Percentiles rank a stretch among this genome's conserved stretches.
Conservation (phyloP, 1,140 invertebrate genomes). For the Hylyphantes graminicola region DNA sequence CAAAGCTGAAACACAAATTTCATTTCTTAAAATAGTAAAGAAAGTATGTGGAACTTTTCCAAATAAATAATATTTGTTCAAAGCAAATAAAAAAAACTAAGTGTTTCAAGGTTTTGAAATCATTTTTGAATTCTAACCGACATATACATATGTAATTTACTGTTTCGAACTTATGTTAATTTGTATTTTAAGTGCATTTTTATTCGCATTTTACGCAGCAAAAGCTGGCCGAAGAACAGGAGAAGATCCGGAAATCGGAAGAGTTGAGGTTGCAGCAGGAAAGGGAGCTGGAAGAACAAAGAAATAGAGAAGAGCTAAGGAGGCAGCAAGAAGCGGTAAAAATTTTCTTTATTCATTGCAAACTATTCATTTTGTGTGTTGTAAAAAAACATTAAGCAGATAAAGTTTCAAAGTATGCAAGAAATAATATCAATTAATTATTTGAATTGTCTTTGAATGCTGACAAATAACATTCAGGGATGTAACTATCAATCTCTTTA, state of each 20-base stretch:
- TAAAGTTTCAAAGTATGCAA: no score
- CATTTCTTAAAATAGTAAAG: no score
- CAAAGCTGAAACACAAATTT: no score
- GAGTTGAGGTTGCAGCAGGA: constrained; percentile 63
- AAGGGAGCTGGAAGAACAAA: constrained; percentile 63
- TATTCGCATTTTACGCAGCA: constrained; percentile 59
- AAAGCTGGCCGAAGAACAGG: constrained; percentile 63
- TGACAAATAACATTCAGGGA: no score
- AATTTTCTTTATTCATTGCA: not conserved
- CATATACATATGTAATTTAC: not conserved
- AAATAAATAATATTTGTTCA: no score
- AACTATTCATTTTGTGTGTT: not conserved
- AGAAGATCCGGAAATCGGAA: constrained; percentile 52
- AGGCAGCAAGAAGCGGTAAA: constrained; percentile 58
- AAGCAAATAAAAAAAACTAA: no score
- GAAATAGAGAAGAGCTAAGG: constrained; percentile 62
- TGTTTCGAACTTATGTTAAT: not conserved
- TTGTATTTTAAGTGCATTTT: not conserved
- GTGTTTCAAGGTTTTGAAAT: not conserved
- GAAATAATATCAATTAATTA: no score
- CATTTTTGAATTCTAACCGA: not conserved
- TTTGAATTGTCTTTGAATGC: no score
- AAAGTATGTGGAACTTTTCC: no score
- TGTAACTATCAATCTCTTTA: no score
- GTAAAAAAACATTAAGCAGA: no score